Evolutionary conservation across 2,797 vertebrate species (phyloP).

Genomic region (Limnodromus scolopaceus): DNA sequence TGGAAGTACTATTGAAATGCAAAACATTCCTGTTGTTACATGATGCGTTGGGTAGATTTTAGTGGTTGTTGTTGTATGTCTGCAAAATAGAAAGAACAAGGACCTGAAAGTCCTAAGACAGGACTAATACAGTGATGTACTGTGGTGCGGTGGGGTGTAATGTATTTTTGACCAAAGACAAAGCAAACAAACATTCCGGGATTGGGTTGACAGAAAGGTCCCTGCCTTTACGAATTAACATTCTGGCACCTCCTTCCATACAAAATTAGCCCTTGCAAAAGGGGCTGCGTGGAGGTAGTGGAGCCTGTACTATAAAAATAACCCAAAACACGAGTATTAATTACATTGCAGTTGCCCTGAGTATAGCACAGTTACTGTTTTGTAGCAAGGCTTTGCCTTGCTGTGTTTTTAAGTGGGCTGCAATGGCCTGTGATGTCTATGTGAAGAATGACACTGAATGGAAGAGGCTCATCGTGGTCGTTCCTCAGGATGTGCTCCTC

Average conservation of each 20-base stretch:
- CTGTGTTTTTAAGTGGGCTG: background rate
- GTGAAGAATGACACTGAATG: background rate
- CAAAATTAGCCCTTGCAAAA: background rate
- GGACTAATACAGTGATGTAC: background rate
- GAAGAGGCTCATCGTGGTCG: fast-evolving
- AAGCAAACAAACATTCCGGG: background rate
- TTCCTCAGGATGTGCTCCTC: background rate
- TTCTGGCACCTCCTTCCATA: background rate
- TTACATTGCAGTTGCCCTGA: background rate
- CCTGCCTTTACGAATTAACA: background rate
- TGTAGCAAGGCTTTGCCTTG: background rate
- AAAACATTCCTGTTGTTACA: background rate
- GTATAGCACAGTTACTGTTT: background rate
- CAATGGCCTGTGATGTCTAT: background rate
- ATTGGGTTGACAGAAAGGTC: background rate
- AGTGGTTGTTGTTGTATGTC: background rate
- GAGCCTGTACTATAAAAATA: background rate
- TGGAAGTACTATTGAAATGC: background rate
- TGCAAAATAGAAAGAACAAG: background rate
- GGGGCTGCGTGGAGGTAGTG: background rate
- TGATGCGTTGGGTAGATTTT: background rate
- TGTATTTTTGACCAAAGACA: background rate
- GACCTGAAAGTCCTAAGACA: background rate
- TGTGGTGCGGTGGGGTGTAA: background rate
- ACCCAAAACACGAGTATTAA: background rate